Evolutionary conservation across 2,888 invertebrate species (phyloP).

Genomic region (Hemaris fuciformis): DNA sequence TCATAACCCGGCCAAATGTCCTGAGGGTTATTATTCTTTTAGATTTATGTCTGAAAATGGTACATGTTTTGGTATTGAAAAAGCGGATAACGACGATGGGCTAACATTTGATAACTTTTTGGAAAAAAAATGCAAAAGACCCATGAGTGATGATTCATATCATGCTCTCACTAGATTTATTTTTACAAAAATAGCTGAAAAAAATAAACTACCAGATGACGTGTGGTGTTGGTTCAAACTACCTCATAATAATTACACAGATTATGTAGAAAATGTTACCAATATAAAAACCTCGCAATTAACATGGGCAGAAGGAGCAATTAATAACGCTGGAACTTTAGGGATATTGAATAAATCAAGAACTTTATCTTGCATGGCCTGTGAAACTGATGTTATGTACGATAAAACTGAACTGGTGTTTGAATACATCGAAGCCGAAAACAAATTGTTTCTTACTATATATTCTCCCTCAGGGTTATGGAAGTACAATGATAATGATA

Average conservation of each 20-base stretch:
- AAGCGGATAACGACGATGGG: constrained; percentile 34
- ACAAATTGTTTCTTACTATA: constrained; percentile 71
- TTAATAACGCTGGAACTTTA: constrained; percentile 56
- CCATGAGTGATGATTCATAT: constrained; percentile 45
- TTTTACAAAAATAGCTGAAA: constrained; percentile 57
- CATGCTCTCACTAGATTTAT: constrained; percentile 50
- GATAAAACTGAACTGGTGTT: constrained; percentile 56
- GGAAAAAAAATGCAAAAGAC: constrained; percentile 47
- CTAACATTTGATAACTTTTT: constrained; percentile 51
- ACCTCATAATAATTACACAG: constrained; percentile 12
- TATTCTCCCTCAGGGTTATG: constrained; percentile 81
- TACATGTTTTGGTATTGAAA: constrained; percentile 63
- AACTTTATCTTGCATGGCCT: constrained; percentile 63
- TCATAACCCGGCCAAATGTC: constrained; percentile 59
- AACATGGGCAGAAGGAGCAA: constrained; percentile 39
- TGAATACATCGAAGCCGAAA: constrained; percentile 51
- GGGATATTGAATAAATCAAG: constrained; percentile 40
- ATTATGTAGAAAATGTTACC: constrained; percentile 15
- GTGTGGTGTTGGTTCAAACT: constrained; percentile 64
- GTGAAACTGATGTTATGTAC: constrained; percentile 53
- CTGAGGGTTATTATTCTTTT: constrained; percentile 60
- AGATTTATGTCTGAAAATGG: constrained; percentile 57
- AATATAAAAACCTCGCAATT: neutral
- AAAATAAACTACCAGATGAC: constrained; percentile 39
- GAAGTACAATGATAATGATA: constrained; percentile 65